Conservation (phyloP, 2,888 invertebrate species). For the Dryadula phaetusa region DNA sequence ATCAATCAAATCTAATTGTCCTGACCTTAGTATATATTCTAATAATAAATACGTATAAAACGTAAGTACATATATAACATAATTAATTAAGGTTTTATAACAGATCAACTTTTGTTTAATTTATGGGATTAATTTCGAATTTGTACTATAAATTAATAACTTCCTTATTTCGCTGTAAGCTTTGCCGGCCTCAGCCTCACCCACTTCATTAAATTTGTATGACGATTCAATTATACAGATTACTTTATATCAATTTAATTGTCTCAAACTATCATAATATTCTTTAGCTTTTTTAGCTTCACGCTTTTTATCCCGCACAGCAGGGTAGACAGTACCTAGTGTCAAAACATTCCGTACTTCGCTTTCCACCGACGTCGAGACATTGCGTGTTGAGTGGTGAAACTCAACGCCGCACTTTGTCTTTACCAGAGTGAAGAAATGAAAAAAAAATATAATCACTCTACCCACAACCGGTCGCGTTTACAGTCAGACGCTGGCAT, state of each 20-base stretch:
- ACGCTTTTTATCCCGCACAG: too few relatives aligned
- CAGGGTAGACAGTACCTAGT: too few relatives aligned
- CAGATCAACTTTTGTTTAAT: background rate
- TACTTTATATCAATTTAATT: background rate
- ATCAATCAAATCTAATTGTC: constrained; percentile 20
- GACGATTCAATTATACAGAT: background rate
- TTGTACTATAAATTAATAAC: background rate
- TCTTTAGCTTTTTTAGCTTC: too few relatives aligned
- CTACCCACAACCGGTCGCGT: too few relatives aligned
- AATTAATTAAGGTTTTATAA: background rate
- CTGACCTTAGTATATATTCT: constrained; percentile 11
- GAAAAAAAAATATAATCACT: too few relatives aligned
- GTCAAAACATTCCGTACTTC: too few relatives aligned
- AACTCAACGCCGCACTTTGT: too few relatives aligned
- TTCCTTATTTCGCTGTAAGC: background rate
- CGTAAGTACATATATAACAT: background rate
- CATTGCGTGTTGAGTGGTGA: too few relatives aligned
- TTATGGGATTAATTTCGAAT: constrained; percentile 4
- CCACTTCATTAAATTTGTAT: background rate
- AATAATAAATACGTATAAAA: too few relatives aligned
- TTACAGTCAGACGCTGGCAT: too few relatives aligned
- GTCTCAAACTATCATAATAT: background rate
- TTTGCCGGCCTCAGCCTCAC: background rate
- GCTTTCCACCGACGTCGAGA: too few relatives aligned
- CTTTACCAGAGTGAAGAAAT: too few relatives aligned